phyloP scores from a whole-genome alignment of 2,113 vertebrate genomes.

The Psilopsiagon aymara region DNA sequence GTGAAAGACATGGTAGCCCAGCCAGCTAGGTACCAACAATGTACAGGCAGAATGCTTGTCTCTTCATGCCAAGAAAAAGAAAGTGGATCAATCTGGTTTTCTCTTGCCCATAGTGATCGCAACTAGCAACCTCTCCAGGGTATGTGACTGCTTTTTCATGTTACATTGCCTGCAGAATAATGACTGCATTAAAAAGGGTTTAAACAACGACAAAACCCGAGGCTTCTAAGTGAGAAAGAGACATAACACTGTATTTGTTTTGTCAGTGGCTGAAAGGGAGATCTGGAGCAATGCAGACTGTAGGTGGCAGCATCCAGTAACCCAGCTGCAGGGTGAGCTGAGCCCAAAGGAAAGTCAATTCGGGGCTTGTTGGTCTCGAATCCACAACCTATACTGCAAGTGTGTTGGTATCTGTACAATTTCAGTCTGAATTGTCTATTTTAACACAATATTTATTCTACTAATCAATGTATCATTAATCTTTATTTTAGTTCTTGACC shows the following conservation, averaged over 20 bases:
- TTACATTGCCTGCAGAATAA: neutral
- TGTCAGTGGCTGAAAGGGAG: rapidly evolving
- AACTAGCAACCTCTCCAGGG: neutral
- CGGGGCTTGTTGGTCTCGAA: rapidly evolving
- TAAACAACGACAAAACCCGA: neutral
- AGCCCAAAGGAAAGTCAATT: rapidly evolving
- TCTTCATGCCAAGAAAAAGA: neutral
- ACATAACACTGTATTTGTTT: rapidly evolving
- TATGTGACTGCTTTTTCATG: neutral
- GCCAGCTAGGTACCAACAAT: neutral
- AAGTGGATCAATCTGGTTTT: neutral
- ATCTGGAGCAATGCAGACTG: neutral
- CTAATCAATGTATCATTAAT: neutral
- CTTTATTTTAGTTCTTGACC: neutral
- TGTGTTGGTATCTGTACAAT: rapidly evolving
- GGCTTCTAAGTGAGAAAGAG: neutral
- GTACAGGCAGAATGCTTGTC: neutral
- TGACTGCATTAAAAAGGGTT: neutral
- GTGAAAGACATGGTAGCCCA: neutral
- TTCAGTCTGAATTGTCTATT: neutral
- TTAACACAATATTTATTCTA: neutral
- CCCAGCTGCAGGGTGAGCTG: neutral
- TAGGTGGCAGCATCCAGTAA: constrained; percentile 45
- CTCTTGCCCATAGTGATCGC: neutral
- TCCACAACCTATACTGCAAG: neutral